Conservation (phyloP, 2,888 invertebrate species). For the Octonoba sinensis region DNA sequence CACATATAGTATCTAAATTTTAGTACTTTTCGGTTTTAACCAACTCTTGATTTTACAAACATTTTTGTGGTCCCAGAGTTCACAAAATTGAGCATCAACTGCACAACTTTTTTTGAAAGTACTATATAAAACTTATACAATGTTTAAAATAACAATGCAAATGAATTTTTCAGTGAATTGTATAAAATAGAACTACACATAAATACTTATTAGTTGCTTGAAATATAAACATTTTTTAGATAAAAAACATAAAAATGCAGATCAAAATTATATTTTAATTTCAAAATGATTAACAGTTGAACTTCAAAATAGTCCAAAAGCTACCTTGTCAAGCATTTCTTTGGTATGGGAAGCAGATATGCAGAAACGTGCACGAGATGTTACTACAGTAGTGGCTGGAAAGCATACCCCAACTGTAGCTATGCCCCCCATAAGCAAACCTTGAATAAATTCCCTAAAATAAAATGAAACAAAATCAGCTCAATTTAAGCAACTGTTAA, state of each 20-base stretch:
- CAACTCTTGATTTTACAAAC: too few relatives aligned
- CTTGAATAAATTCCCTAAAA: constrained; percentile 80
- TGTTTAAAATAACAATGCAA: too few relatives aligned
- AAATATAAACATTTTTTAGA: background rate
- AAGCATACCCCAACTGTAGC: constrained; percentile 97
- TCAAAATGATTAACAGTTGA: background rate
- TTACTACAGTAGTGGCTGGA: constrained; percentile 95
- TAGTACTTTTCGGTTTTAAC: too few relatives aligned
- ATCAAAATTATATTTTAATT: background rate
- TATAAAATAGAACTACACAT: too few relatives aligned
- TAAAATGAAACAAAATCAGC: background rate
- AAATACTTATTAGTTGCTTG: too few relatives aligned
- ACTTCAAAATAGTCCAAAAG: background rate
- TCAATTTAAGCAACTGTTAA: background rate
- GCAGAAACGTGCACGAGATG: constrained; percentile 93
- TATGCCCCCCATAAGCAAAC: constrained; percentile 82
- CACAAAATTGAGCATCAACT: too few relatives aligned
- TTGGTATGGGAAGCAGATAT: constrained; percentile 95
- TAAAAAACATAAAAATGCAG: background rate
- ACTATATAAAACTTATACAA: too few relatives aligned
- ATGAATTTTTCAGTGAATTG: too few relatives aligned
- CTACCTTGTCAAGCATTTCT: constrained; percentile 87
- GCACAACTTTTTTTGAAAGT: too few relatives aligned
- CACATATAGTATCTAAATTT: too few relatives aligned
- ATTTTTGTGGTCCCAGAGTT: too few relatives aligned